Percentiles rank a stretch among this genome's conserved stretches.
Conservation (phyloP, 2,113 vertebrate genomes). For the Trachemys scripta region DNA sequence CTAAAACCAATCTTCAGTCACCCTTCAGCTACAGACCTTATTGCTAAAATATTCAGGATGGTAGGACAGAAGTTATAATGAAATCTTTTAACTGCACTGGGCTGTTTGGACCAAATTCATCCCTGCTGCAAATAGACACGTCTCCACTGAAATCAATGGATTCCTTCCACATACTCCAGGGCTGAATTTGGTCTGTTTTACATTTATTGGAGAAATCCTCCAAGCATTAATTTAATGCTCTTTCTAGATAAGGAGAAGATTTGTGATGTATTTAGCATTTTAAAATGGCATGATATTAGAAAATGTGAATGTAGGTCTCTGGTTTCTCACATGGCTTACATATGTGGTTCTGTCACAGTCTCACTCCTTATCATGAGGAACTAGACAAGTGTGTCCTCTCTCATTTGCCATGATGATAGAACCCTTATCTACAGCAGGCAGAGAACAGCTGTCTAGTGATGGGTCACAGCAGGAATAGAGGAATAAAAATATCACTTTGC, state of each 20-base stretch:
- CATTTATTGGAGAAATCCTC: neutral
- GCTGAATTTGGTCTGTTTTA: neutral
- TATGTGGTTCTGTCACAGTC: neutral
- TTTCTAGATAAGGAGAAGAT: neutral
- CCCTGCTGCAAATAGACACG: neutral
- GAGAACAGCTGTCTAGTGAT: constrained; percentile 41
- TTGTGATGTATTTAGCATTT: constrained; percentile 6
- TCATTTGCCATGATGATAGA: neutral
- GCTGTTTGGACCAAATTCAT: neutral
- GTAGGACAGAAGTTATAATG: neutral
- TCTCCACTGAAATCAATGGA: neutral
- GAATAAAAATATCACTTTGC: constrained; percentile 49
- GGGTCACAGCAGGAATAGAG: constrained; percentile 8
- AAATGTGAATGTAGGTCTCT: neutral
- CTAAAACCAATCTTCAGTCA: neutral
- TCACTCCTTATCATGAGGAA: neutral
- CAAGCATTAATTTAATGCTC: neutral
- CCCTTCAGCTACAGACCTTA: rapidly evolving
- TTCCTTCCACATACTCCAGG: neutral
- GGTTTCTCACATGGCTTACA: constrained; percentile 3
- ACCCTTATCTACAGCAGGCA: constrained; percentile 38
- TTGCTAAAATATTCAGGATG: neutral
- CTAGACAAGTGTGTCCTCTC: neutral
- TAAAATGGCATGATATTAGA: neutral
- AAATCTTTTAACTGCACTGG: neutral